Evolutionary conservation across 2,888 invertebrate genomes (phyloP).

Genomic region (Tachina lurida): DNA sequence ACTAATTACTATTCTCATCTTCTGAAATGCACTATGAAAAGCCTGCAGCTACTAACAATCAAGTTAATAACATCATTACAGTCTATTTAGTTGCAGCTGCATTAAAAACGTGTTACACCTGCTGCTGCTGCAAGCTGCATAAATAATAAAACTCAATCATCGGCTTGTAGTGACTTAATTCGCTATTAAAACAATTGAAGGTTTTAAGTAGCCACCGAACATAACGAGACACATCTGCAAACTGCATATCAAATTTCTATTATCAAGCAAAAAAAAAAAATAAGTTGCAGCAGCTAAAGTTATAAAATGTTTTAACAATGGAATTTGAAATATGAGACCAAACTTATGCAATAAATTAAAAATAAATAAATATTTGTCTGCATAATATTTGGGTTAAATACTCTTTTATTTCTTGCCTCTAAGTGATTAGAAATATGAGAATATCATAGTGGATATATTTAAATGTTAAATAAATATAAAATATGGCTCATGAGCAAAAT

Average conservation of each 20-base stretch:
- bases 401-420: neutral
- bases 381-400: conserved; percentile 33
- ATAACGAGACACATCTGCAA: conserved; percentile 25
- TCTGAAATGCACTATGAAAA: neutral
- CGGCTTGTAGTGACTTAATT: conserved; percentile 22
- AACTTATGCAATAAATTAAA: conserved; percentile 45
- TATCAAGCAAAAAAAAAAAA: neutral
- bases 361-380: conserved; percentile 18
- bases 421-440: conserved; percentile 25
- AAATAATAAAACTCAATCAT: conserved; percentile 14
- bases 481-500: too few species aligned
- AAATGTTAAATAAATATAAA: neutral
- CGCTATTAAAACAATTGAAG: neutral
- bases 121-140: conserved; percentile 7
- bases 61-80: neutral
- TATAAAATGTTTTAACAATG: conserved; percentile 61
- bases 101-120: conserved; percentile 32
- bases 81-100: conserved; percentile 6
- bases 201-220: neutral
- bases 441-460: neutral
- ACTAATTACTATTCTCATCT: neutral
- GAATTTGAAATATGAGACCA: conserved; percentile 50
- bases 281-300: conserved; percentile 35
- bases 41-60: neutral
- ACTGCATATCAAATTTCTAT: conserved; percentile 42